These are phyloP conservation scores for Malurus elegans DNA, from an alignment of 2,113 vertebrate genomes.

Conservation along the genomic window DNA sequence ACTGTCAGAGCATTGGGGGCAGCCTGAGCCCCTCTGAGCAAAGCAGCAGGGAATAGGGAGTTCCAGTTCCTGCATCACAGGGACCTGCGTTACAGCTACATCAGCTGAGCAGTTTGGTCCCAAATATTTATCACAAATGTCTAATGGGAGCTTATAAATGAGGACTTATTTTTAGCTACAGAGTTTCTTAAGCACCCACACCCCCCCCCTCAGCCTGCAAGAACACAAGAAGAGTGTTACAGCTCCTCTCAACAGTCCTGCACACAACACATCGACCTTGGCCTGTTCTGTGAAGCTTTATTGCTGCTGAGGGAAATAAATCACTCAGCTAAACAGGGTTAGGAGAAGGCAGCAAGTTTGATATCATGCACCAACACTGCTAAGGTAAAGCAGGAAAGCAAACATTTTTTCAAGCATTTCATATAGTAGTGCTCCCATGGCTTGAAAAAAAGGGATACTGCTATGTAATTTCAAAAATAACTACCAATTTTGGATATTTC, in stretches of 20 bases:
- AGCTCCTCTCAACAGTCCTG: neutral
- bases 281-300: neutral
- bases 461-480: neutral
- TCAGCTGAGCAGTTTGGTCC: neutral
- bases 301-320: neutral
- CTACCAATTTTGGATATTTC: neutral
- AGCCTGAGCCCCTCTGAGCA: neutral
- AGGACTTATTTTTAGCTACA: neutral
- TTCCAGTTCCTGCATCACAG: neutral
- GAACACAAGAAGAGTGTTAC: neutral
- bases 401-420: neutral
- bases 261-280: neutral
- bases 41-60: neutral
- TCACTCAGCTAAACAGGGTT: neutral
- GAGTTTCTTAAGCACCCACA: neutral
- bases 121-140: neutral
- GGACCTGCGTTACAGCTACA: neutral
- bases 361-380: neutral
- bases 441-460: neutral
- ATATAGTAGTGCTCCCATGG: neutral
- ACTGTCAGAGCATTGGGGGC: neutral
- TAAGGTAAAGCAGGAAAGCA: neutral
- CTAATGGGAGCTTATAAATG: neutral
- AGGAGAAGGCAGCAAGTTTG: neutral
- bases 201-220: neutral